Percentiles rank a stretch among this genome's conserved stretches.
These are phyloP conservation scores for Papilio demoleus DNA, from an alignment of 2,888 invertebrate genomes.

Conservation along the genomic window DNA sequence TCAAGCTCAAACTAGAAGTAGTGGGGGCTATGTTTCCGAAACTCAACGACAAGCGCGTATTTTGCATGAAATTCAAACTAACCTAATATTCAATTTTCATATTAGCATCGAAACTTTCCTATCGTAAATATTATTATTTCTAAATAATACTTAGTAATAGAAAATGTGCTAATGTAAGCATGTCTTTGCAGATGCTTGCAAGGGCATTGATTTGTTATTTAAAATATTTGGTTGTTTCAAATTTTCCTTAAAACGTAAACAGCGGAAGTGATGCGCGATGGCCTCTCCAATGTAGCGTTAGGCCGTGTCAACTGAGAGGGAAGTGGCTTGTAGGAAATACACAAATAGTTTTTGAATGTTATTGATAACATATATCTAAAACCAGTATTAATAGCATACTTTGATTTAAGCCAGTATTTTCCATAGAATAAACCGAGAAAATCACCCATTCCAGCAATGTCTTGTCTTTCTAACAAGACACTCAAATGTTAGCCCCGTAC, in stretches of 20 bases:
- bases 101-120: not conserved
- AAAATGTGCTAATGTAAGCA: not conserved
- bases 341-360: conserved; percentile 6
- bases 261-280: conserved; percentile 18
- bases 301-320: conserved; percentile 18
- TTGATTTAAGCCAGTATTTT: too few relatives aligned
- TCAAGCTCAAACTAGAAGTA: too few relatives aligned
- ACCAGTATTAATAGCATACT: too few relatives aligned
- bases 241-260: conserved; percentile 28
- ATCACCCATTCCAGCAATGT: too few relatives aligned
- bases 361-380: not conserved
- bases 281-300: conserved; percentile 23
- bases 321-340: conserved; percentile 22
- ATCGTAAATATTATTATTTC: not conserved
- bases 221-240: conserved; percentile 26
- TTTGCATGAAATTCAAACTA: too few relatives aligned
- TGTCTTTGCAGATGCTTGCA: conserved; percentile 1
- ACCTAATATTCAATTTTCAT: not conserved
- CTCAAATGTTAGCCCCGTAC: too few relatives aligned
- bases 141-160: not conserved
- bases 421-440: too few relatives aligned
- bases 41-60: too few relatives aligned
- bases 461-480: too few relatives aligned
- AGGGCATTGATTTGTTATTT: conserved; percentile 25
- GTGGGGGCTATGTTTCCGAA: too few relatives aligned